Evolutionary conservation across 2,113 vertebrate genomes (phyloP), one percentile per base, ranked within the genome.

Genomic region (Daboia siamensis): DNA sequence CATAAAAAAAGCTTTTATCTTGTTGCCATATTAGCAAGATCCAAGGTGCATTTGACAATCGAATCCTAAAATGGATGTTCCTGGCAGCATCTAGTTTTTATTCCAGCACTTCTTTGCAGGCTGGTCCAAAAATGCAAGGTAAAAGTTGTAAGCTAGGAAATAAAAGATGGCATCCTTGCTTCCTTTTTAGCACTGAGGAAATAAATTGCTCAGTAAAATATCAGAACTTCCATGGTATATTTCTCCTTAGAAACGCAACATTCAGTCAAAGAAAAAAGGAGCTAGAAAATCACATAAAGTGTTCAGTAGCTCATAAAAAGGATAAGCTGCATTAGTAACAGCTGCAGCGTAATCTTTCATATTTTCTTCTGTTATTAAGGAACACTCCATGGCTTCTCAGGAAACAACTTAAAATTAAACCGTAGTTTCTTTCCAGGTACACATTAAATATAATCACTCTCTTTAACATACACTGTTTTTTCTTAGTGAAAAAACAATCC

Each of bases 291-390:
- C 64, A 23, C 52, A 92, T 93, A 93, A 90, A 86, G 90, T 94
- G 90, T 0, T 8, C 91, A 85, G 89, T 94, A 92, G 93, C 93
- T 96, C 94, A 94, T 95, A 96, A 95, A 94, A 95, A 96, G 92
- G 93, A 52, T 90, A 90, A 87, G 91, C 95, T 95, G 93, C 93
- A 94, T 94, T 94, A 86, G 93, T 93, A 95, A 95, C 96, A 97
- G 95, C 96, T 97, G 95, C 95, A 96, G 94, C 92, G 95, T 94
- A 93, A 94, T 95, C 91, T 96, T 94, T 97, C 93, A 92, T 93
- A 94, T 94, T 95, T 95, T 94, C 96, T 95, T 88, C 94, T 94
- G 92, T 94, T 96, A 94, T 93, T 95, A 93, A 95, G 92, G 95
- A 94, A 94, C 85, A 94, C 93, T 95, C 94, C 94, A 94, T 95